Conservation (phyloP, 2,888 invertebrate species). For the Flexamia atlantica region DNA sequence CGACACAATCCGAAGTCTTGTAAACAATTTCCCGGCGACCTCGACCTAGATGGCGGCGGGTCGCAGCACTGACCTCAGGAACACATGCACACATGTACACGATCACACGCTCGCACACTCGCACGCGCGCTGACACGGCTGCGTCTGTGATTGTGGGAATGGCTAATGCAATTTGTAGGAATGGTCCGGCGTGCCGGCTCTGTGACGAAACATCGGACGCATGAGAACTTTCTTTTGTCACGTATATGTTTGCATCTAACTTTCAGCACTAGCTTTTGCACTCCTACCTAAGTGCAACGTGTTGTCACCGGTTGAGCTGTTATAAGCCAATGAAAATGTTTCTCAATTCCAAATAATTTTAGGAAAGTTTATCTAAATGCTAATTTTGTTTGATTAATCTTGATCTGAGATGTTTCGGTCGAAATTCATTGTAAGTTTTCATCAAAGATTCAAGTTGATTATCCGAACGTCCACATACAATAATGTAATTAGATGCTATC, state of each 20-base stretch:
- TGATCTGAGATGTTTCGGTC: no score
- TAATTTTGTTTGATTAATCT: no score
- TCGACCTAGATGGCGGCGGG: slow-evolving; percentile 18
- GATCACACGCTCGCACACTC: neutral
- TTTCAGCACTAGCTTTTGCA: neutral
- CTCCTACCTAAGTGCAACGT: no score
- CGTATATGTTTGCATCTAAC: neutral
- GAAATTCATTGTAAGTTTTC: no score
- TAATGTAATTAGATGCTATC: no score
- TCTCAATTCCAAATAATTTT: no score
- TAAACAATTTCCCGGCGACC: slow-evolving; percentile 27
- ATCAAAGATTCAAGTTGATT: no score
- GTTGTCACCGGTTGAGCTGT: no score
- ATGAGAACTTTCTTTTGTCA: slow-evolving; percentile 17
- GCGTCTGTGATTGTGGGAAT: slow-evolving; percentile 27
- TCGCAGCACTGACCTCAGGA: slow-evolving; percentile 11
- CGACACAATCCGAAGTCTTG: neutral
- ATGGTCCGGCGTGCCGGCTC: neutral
- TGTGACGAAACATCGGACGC: neutral
- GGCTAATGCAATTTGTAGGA: slow-evolving; percentile 28
- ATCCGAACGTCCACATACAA: no score
- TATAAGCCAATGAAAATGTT: no score
- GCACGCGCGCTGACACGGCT: neutral
- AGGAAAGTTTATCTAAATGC: no score
- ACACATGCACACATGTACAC: neutral